phyloP scores from a whole-genome alignment of 2,113 vertebrate species.

The Rousettus leschenaultii region DNA sequence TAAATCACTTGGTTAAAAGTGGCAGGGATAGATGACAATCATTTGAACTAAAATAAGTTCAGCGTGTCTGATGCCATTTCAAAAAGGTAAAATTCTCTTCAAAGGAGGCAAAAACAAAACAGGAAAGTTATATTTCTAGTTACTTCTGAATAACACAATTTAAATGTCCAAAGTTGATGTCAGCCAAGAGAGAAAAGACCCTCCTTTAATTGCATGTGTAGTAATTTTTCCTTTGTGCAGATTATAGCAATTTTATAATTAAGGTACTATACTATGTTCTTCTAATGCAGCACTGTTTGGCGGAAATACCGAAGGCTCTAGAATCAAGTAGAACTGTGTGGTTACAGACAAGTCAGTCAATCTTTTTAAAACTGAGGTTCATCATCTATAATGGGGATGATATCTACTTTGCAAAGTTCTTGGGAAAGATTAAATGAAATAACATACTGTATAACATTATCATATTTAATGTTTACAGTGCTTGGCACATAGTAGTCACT shows the following conservation, averaged over 20 bases:
- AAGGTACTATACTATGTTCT: background rate
- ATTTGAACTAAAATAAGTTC: conserved; percentile 28
- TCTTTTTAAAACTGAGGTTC: conserved; percentile 29
- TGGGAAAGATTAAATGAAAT: background rate
- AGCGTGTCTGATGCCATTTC: background rate
- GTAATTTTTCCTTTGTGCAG: background rate
- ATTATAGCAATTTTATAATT: conserved; percentile 5
- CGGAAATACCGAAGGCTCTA: background rate
- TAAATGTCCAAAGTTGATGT: conserved; percentile 10
- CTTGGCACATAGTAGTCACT: background rate
- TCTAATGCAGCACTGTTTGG: background rate
- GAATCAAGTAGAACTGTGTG: background rate
- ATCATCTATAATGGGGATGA: background rate
- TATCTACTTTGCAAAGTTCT: background rate
- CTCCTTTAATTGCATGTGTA: background rate
- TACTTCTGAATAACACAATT: conserved; percentile 26
- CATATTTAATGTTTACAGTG: background rate
- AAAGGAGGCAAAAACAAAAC: background rate
- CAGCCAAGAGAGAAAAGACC: background rate
- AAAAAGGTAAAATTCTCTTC: conserved; percentile 38
- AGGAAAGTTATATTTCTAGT: background rate
- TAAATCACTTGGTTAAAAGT: conserved; percentile 36
- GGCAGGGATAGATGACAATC: background rate
- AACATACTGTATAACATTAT: background rate
- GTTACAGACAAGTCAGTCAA: background rate